Conservation (phyloP, 2,797 vertebrate genomes). For the Masticophis lateralis region DNA sequence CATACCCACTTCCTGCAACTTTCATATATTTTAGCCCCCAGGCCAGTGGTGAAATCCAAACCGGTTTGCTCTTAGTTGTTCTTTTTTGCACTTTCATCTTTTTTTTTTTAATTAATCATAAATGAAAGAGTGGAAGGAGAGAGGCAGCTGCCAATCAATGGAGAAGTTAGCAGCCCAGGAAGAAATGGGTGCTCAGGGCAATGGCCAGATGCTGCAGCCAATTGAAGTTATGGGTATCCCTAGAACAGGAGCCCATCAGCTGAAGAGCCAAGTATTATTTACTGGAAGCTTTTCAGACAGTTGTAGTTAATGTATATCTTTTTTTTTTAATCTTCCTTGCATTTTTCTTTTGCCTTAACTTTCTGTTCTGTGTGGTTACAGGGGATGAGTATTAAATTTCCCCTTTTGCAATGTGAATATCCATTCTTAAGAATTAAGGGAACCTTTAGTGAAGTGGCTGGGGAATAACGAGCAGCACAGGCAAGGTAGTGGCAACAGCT, state of each 20-base stretch:
- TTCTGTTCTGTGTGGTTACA: background rate
- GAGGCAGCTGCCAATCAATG: no score
- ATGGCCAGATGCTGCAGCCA: background rate
- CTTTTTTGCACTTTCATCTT: no score
- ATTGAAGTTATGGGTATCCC: background rate
- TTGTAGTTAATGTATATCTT: background rate
- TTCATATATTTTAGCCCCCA: background rate
- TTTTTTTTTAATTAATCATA: background rate
- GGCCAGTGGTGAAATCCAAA: no score
- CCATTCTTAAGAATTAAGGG: background rate
- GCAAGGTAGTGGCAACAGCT: no score
- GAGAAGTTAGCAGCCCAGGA: background rate
- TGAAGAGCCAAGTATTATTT: background rate
- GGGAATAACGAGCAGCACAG: no score
- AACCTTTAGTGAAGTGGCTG: no score
- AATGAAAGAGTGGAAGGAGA: background rate
- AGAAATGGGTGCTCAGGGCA: background rate
- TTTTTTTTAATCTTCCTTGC: background rate
- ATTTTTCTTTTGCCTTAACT: background rate
- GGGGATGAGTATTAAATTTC: background rate
- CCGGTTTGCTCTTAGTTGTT: no score
- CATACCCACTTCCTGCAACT: no score
- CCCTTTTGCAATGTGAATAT: background rate
- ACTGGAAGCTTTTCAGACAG: background rate
- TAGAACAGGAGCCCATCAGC: background rate